These are phyloP conservation scores for Lepidurus apus DNA, from an alignment of 1,140 invertebrate genomes.

Conservation along the genomic window DNA sequence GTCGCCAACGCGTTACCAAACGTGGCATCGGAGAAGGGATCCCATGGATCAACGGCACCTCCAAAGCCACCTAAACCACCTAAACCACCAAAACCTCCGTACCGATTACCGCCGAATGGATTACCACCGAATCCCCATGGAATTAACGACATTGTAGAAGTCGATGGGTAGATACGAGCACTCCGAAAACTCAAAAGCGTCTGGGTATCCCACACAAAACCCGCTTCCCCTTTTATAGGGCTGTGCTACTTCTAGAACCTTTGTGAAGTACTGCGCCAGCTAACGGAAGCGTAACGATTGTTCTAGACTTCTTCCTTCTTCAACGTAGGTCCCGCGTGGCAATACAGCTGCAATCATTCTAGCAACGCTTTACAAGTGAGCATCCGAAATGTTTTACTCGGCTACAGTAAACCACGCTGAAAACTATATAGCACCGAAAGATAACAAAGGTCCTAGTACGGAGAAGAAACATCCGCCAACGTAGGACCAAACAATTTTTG, in stretches of 20 bases:
- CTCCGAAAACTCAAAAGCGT: not conserved
- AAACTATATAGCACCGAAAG: not conserved
- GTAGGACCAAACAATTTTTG: not conserved
- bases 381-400: not conserved
- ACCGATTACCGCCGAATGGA: not conserved
- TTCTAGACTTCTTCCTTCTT: not conserved
- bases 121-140: not conserved
- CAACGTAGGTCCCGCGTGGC: not conserved
- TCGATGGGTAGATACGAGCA: not conserved
- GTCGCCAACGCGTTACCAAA: not conserved
- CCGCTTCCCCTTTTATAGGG: not conserved
- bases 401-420: not conserved
- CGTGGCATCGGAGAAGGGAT: not conserved
- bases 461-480: not conserved
- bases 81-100: not conserved
- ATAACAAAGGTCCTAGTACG: not conserved
- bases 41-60: not conserved
- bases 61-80: too few species aligned
- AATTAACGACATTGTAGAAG: not conserved
- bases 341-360: not conserved
- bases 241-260: not conserved
- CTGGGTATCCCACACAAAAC: not conserved
- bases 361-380: not conserved
- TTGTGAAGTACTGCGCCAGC: not conserved
- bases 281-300: conserved; percentile 11